phyloP scores from a whole-genome alignment of 2,113 vertebrate genomes.

The Hyla sarda region DNA sequence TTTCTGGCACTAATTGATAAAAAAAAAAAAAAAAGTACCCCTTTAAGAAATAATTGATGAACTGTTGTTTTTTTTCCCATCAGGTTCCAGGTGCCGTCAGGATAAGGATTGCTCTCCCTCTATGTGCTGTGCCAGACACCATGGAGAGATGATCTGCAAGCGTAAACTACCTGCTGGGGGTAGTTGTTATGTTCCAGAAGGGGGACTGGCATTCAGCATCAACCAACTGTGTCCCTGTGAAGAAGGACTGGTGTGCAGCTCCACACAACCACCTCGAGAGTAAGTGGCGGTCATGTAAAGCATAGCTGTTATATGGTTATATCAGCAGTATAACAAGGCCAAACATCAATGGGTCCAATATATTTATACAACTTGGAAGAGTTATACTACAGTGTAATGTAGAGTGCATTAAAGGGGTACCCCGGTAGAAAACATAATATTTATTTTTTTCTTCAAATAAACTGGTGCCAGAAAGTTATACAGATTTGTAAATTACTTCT shows the following conservation, averaged over 20 bases:
- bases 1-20: too few relatives aligned
- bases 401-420: too few relatives aligned
- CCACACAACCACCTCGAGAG: constrained; percentile 68
- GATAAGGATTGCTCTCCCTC: constrained; percentile 77
- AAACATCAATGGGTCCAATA: too few relatives aligned
- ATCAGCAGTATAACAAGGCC: too few relatives aligned
- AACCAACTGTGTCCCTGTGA: constrained; percentile 88
- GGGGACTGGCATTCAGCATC: constrained; percentile 84
- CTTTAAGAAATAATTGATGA: neutral
- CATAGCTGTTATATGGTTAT: too few relatives aligned
- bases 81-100: constrained; percentile 81
- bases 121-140: constrained; percentile 83
- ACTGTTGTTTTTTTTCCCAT: neutral
- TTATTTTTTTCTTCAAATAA: too few relatives aligned
- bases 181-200: constrained; percentile 81
- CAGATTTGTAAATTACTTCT: too few relatives aligned
- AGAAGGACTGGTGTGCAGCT: constrained; percentile 78
- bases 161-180: constrained; percentile 69
- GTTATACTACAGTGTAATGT: too few relatives aligned
- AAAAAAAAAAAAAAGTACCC: too few relatives aligned
- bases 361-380: too few relatives aligned
- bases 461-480: too few relatives aligned
- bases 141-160: constrained; percentile 85
- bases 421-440: too few relatives aligned
- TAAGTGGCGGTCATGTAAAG: constrained; percentile 66